phyloP scores from a whole-genome alignment of 2,797 vertebrate species.

The Chloroceryle inda region DNA sequence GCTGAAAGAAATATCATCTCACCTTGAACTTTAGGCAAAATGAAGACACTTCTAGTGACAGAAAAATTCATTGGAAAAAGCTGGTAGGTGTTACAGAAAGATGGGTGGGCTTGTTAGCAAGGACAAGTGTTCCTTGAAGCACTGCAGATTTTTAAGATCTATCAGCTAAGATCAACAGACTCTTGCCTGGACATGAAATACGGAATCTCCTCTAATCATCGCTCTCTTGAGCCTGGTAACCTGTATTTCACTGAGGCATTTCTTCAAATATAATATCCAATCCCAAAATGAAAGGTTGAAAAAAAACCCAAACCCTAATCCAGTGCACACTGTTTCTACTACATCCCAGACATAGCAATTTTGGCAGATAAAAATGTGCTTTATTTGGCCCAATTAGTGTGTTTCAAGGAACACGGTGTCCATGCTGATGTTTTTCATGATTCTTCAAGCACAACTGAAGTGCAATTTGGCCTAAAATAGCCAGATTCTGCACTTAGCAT shows the following conservation, averaged over 20 bases:
- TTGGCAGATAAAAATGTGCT: not conserved
- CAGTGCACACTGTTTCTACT: not conserved
- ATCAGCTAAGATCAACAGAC: not conserved
- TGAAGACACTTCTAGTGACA: not conserved
- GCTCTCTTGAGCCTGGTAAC: not conserved
- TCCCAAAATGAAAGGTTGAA: not conserved
- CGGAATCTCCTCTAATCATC: not conserved
- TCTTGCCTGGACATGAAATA: not conserved
- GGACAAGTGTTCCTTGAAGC: not conserved
- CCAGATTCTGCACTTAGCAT: not conserved
- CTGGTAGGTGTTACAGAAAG: not conserved
- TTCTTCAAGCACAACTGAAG: not conserved
- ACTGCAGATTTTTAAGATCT: not conserved
- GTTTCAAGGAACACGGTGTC: not conserved
- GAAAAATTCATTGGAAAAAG: not conserved
- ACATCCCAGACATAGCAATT: not conserved
- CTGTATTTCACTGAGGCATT: not conserved
- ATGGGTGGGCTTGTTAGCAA: not conserved
- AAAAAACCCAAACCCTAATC: not conserved
- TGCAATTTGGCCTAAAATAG: not conserved
- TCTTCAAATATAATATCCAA: not conserved
- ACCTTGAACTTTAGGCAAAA: constrained; percentile 19
- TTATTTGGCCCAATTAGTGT: not conserved
- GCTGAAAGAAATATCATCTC: constrained; percentile 2
- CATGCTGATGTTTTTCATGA: not conserved